Base-by-base conservation (phyloP, 2,797 vertebrate species). In the Labroides dimidiatus region DNA sequence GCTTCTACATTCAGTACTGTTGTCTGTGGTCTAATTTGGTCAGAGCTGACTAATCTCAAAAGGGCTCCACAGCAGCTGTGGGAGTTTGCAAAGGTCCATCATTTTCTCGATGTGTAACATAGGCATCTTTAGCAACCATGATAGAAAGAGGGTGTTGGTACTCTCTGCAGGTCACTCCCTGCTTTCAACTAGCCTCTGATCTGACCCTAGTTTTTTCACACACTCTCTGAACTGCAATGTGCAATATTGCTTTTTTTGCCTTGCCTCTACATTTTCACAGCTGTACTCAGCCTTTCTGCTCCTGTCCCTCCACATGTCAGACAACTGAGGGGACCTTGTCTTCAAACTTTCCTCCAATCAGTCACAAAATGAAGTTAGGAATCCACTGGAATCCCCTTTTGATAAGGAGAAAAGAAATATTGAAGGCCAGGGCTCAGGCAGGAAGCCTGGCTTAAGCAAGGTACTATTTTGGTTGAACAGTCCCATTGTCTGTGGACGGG, bases 391-490 rank as follows among this genome's bases (percentile, higher is more conserved):
- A 70, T 84, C 75, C 47, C 63, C 77, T 87, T 87, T 72, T 85
- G 82, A 90, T 91, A 85, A 79, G 54, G 21, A n/a, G 52, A 39
- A 27, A 77, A 84, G 77, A 88, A 77, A 78, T 84, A 83, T 74
- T 78, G 79, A 68, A 89, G 78, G 74, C 76, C 54, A 71, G 77
- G 66, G 85, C 81, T 44, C 47, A 65, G 70, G 67, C 89, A 92
- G 92, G 91, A 94, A 92, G 87, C 81, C 42, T 62, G 58, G 61
- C 74, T 85, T 79, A 84, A 77, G 80, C 79, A 85, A 90, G 87
- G 87, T 84, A 74, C 89, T 92, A 93, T 93, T 93, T 93, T 92
- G 73, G 87, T 88, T 90, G 88, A 92, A 90, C 83, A 87, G 76
- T 90, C 75, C 74, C 83, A 93, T 93, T 93, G 92, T 92, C 78